Conservation (phyloP, 2,113 vertebrate genomes). For the Platichthys flesus region DNA sequence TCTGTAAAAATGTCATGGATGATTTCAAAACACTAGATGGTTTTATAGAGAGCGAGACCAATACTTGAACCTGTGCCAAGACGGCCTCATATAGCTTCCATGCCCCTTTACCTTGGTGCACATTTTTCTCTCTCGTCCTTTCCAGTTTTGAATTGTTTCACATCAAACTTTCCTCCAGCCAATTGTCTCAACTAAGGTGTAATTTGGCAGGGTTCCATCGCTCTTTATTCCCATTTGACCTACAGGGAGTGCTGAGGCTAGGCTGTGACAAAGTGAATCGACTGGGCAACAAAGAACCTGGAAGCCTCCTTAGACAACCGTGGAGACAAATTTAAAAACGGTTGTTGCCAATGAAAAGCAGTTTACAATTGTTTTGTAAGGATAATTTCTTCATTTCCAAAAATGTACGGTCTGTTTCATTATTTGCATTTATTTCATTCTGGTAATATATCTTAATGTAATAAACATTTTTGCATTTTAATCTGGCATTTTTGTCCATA, state of each 20-base stretch:
- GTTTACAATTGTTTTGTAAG: too few relatives aligned
- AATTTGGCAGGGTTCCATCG: slow-evolving; percentile 2
- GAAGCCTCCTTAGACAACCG: background rate
- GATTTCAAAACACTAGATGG: background rate
- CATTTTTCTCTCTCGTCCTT: background rate
- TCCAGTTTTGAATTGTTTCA: background rate
- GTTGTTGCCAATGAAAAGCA: too few relatives aligned
- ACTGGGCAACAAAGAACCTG: background rate
- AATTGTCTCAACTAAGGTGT: background rate
- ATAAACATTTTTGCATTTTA: too few relatives aligned
- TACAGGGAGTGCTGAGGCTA: background rate
- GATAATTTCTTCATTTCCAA: too few relatives aligned
- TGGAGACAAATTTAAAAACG: background rate
- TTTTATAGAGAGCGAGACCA: background rate
- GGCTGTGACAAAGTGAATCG: background rate
- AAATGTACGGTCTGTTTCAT: too few relatives aligned
- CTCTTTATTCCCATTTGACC: slow-evolving; percentile 9
- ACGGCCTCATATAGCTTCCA: background rate
- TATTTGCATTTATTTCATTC: too few relatives aligned
- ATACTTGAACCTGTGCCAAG: background rate
- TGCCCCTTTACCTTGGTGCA: background rate
- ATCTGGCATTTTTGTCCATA: too few relatives aligned
- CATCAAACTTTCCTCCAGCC: background rate
- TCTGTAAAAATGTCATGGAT: too few relatives aligned
- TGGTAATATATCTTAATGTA: too few relatives aligned